These are phyloP conservation scores for Slavum lentiscoides DNA, from an alignment of 2,888 invertebrate genomes.

Conservation along the genomic window DNA sequence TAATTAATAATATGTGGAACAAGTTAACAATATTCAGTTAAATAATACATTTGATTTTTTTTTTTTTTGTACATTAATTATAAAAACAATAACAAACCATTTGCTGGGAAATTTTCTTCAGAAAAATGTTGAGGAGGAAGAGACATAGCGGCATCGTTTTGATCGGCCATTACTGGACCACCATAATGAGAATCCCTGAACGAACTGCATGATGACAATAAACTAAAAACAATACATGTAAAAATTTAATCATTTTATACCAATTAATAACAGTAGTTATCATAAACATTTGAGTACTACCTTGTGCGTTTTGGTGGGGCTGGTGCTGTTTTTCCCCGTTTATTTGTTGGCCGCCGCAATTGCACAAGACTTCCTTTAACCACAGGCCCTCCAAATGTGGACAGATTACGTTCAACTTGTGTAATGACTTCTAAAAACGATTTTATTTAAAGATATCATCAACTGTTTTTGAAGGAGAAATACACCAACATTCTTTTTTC, in stretches of 20 bases:
- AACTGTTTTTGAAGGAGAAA: too few relatives aligned
- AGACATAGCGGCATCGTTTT: constrained; percentile 48
- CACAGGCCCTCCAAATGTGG: constrained; percentile 66
- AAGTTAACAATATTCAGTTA: neutral
- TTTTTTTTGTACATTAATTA: too few relatives aligned
- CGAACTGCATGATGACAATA: constrained; percentile 81
- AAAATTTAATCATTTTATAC: neutral
- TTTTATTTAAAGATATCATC: neutral
- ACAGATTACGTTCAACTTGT: constrained; percentile 63
- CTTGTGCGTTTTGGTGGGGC: constrained; percentile 94
- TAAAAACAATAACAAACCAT: constrained; percentile 55
- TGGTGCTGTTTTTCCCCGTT: constrained; percentile 91
- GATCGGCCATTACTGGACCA: constrained; percentile 65
- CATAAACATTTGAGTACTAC: constrained; percentile 61
- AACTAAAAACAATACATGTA: constrained; percentile 63
- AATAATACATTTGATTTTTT: neutral
- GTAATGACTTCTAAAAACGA: constrained; percentile 41
- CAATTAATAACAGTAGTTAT: neutral
- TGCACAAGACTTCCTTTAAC: constrained; percentile 72
- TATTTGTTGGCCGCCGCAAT: constrained; percentile 82
- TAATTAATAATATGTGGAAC: neutral
- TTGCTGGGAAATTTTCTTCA: constrained; percentile 57
- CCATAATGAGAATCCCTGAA: constrained; percentile 80
- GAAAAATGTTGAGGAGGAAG: constrained; percentile 46
- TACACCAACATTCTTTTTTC: too few relatives aligned